Evolutionary conservation across 2,113 vertebrate genomes (phyloP), one percentile per base, ranked within the genome.

Genomic region (Colaptes auratus): DNA sequence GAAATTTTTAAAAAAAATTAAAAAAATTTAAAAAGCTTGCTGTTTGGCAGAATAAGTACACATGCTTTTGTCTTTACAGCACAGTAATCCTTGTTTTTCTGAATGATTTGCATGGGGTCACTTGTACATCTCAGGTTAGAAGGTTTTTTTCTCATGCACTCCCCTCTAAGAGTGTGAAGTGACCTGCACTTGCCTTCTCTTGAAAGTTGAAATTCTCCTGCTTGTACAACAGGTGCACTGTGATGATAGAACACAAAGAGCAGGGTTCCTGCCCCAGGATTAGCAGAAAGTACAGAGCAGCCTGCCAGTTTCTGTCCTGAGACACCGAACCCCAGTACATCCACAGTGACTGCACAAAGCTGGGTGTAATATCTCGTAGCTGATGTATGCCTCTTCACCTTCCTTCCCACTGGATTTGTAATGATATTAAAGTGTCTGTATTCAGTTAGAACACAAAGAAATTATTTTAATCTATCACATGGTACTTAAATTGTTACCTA

Each of bases 181-280:
- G 84, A 82, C 75, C 39, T 89, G 78, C 19, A 15, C 86, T 95
- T 90, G 48, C 36, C 30, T 61, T 35, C 65, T 31, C 76, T 86
- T 50, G 65, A 86, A 79, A 85, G 90, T 60, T 86, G 78, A 92
- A 91, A 90, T 86, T 93, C 30, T 30, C 28, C 2, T 4, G 52
- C 53, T 74, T 91, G 72, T 73, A 88, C 12, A 85, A 90, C 92
- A 94, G 92, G 83, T 94, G 90, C 67, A 74, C 65, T 77, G 78
- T 73, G 81, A 70, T 92, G 69, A 83, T 53, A 69, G 69, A 87
- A 28, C 56, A 58, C 50, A 76, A 79, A 52, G 78, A 82, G 81
- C 1, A 0, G 50, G 75, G 74, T 79, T 91, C 56, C 81, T 88
- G 74, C 70, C 70, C 33, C 12, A 30, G 82, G 24, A n/a, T 56